Base-by-base conservation (phyloP, 2,888 invertebrate species). In the Geotrupes spiniger region DNA sequence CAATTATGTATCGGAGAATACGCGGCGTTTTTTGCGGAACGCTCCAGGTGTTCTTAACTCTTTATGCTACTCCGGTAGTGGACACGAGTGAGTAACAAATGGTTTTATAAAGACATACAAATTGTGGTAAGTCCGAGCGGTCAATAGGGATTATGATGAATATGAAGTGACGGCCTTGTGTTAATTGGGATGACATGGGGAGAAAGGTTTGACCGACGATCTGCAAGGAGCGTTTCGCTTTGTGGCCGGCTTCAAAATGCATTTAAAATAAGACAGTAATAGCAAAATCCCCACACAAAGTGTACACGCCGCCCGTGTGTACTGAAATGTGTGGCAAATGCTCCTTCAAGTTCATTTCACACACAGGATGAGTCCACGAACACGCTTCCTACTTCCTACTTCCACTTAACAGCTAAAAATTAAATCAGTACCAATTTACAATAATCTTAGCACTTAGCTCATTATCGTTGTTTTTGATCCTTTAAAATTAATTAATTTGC, bases 131-230 rank as follows among this genome's bases (percentile, higher is more conserved):
- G 51, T 49, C 57, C 49, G 46, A 49, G 48, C 40, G 57, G 60
- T 63, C 63, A 63, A 63, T 62, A 48, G 62, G 62, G 63, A 63
- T 63, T 63, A 64, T 55, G 60, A 61, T 57, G 62, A 63, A 63
- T 61, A 59, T 58, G 61, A 60, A 63, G 58, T 63, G 64, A 66
- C 63, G 65, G 65, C 66, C 66, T 64, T 64, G 65, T 63, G 68
- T 68, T 70, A 71, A 71, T 70, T 70, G 70, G 66, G 63, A 57
- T 69, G 70, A 70, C 67, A 64, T 65, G 65, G 68, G 59, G 54
- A 40, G 54, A 54, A 60, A 57, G 58, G 58, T 58, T 57, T 51
- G 57, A 49, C 49, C 46, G 41, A 15, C 45, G 33, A 21, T 27
- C 6, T 36, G 41, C 39, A 39, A 46, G 40, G 28, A 41, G 46